Percentiles rank a stretch among this genome's conserved stretches.
Evolutionary conservation across 2,113 vertebrate species (phyloP).

Genomic region (Coregonus clupeaformis): DNA sequence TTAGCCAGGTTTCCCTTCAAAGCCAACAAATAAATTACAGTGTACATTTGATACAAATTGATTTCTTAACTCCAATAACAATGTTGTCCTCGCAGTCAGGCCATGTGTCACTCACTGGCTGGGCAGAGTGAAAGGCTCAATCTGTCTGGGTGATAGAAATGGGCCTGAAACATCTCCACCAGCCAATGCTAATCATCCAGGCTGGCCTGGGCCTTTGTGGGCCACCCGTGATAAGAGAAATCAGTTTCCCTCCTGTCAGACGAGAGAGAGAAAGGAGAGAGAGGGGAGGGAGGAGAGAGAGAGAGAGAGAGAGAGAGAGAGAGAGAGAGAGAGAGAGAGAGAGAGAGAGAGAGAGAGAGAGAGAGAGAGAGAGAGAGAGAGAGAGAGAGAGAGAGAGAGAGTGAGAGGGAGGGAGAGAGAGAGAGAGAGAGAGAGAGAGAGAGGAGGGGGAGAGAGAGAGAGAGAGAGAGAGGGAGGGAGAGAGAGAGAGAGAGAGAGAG

Average conservation of each 20-base stretch:
- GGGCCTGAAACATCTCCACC: constrained; percentile 84
- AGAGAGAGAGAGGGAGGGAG: too few species aligned
- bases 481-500: too few species aligned
- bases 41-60: constrained; percentile 99
- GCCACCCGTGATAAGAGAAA: constrained; percentile 91
- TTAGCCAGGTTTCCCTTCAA: constrained; percentile 99
- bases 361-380: too few species aligned
- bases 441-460: too few species aligned
- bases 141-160: constrained; percentile 97
- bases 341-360: too few species aligned
- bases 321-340: constrained; percentile 48
- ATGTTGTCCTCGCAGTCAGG: constrained; percentile 97
- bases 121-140: constrained; percentile 98
- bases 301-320: constrained; percentile 15
- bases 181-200: constrained; percentile 94
- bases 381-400: too few species aligned
- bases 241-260: constrained; percentile 88
- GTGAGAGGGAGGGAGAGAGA: too few species aligned
- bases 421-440: too few species aligned
- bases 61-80: constrained; percentile 99
- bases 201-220: constrained; percentile 96
- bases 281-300: too few species aligned
- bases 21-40: constrained; percentile 99
- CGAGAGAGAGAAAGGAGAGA: not conserved
- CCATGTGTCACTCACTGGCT: constrained; percentile 97